Conservation (phyloP, 2,888 invertebrate species). For the Ophioninae sp. region DNA sequence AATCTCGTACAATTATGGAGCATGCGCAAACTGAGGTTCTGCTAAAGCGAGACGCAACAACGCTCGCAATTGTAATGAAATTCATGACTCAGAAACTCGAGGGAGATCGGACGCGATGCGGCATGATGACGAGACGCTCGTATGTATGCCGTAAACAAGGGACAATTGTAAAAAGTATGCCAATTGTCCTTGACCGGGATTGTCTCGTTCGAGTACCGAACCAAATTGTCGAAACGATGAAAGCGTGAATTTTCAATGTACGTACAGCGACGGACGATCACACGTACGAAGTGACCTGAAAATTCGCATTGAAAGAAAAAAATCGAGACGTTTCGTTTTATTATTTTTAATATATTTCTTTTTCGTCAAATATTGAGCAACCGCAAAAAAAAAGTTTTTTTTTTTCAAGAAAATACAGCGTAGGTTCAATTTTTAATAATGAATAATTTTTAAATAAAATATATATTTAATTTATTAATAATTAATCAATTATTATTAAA, state of each 20-base stretch:
- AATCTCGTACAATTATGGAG: too few relatives aligned
- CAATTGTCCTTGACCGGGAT: slow-evolving; percentile 66
- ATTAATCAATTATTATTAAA: too few relatives aligned
- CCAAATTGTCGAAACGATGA: slow-evolving; percentile 55
- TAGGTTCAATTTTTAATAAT: too few relatives aligned
- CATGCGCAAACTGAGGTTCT: not conserved
- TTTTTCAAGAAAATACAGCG: too few relatives aligned
- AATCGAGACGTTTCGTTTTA: not conserved
- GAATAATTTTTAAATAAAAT: too few relatives aligned
- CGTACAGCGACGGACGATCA: not conserved
- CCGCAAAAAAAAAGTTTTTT: too few relatives aligned
- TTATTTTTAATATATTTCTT: too few relatives aligned
- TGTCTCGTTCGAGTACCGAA: slow-evolving; percentile 39
- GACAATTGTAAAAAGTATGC: slow-evolving; percentile 64
- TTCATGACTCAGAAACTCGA: slow-evolving; percentile 48
- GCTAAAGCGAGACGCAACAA: not conserved
- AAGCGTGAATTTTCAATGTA: slow-evolving; percentile 12
- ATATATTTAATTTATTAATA: too few relatives aligned
- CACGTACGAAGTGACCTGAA: not conserved
- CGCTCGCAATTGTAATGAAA: slow-evolving; percentile 11
- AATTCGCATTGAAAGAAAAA: not conserved
- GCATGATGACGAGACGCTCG: slow-evolving; percentile 59
- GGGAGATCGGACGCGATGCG: slow-evolving; percentile 13
- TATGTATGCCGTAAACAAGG: slow-evolving; percentile 60
- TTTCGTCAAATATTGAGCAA: too few relatives aligned